phyloP scores from a whole-genome alignment of 2,113 vertebrate genomes.

The Muscicapa adusta region DNA sequence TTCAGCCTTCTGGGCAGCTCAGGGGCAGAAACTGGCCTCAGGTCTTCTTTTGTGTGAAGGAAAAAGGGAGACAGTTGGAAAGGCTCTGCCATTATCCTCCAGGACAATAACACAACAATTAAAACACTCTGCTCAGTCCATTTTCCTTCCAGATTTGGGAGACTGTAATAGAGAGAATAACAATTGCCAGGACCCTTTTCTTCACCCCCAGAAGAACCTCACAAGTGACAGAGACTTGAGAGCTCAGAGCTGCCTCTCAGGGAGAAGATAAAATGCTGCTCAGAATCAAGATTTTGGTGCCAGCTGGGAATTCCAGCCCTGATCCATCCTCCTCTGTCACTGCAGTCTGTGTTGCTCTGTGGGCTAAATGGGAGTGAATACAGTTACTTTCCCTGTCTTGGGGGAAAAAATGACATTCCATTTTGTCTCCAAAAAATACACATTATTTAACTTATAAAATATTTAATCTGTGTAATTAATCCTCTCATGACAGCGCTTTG shows the following conservation, averaged over 20 bases:
- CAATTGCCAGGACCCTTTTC: conserved; percentile 5
- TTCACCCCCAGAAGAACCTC: neutral
- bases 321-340: conserved; percentile 64
- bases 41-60: neutral
- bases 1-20: neutral
- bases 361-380: conserved; percentile 69
- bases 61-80: neutral
- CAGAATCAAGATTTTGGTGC: conserved; percentile 59
- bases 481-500: conserved; percentile 67
- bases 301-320: conserved; percentile 64
- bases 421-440: conserved; percentile 80
- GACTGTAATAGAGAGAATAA: neutral
- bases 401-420: conserved; percentile 76
- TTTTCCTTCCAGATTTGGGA: neutral
- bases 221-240: conserved; percentile 34
- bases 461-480: conserved; percentile 81
- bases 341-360: conserved; percentile 46
- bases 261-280: conserved; percentile 51
- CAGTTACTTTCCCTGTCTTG: conserved; percentile 66
- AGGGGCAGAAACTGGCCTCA: neutral
- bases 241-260: neutral
- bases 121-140: neutral
- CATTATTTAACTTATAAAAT: conserved; percentile 83
- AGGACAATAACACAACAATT: conserved; percentile 4
- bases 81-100: neutral